Evolutionary conservation across 2,797 vertebrate genomes (phyloP).

Genomic region (Coranthus polyacanthus): DNA sequence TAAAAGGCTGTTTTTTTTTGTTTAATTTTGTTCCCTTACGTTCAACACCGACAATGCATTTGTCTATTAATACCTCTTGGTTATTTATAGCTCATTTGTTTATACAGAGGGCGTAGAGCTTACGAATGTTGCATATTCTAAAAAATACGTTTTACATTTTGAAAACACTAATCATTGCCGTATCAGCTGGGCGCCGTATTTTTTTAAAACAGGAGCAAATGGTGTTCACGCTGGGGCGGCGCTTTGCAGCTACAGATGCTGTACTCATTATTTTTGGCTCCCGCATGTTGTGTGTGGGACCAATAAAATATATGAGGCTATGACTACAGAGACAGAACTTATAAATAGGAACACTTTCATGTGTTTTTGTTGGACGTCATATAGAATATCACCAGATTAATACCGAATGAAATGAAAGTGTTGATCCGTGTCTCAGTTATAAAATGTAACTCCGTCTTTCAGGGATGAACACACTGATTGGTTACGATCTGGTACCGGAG

Average conservation of each 20-base stretch:
- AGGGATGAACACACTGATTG: slow-evolving; percentile 96
- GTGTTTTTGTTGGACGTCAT: background rate
- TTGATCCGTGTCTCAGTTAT: slow-evolving; percentile 10
- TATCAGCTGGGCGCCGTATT: too few species aligned
- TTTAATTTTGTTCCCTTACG: too few species aligned
- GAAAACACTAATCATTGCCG: too few species aligned
- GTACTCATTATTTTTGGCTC: slow-evolving; percentile 13
- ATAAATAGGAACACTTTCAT: background rate
- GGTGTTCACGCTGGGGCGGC: background rate
- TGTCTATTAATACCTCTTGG: too few species aligned
- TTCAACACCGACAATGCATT: too few species aligned
- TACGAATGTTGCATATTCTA: too few species aligned
- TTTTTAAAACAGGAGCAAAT: too few species aligned
- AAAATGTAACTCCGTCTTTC: slow-evolving; percentile 23
- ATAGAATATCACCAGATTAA: too few species aligned
- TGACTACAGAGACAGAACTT: background rate
- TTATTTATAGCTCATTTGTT: too few species aligned
- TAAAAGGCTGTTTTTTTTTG: too few species aligned
- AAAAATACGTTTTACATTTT: too few species aligned
- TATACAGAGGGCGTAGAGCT: too few species aligned
- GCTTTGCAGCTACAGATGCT: background rate
- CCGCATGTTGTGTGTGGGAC: background rate
- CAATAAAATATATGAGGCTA: background rate
- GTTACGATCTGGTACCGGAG: slow-evolving; percentile 96
- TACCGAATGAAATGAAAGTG: background rate